Conservation (phyloP, 2,113 vertebrate species). For the Ploceus nigricollis region DNA sequence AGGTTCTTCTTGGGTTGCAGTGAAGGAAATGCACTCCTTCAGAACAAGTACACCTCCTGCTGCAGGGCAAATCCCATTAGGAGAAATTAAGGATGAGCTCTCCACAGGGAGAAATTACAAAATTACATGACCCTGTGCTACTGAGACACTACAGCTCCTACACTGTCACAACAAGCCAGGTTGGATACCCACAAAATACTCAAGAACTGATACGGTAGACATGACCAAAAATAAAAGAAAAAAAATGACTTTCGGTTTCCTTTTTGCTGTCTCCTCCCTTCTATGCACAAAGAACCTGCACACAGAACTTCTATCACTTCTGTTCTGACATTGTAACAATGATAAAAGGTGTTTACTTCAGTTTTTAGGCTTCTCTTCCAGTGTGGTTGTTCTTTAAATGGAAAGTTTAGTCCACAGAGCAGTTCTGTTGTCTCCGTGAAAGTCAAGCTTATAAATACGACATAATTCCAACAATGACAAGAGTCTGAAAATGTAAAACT, state of each 20-base stretch:
- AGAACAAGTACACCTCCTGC: neutral
- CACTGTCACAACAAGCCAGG: neutral
- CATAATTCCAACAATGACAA: neutral
- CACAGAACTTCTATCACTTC: neutral
- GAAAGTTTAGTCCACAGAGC: neutral
- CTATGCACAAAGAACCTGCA: neutral
- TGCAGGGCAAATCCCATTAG: neutral
- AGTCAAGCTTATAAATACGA: neutral
- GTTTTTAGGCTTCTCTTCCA: neutral
- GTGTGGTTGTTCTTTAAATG: neutral
- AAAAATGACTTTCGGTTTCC: neutral
- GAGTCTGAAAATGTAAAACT: neutral
- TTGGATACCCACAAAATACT: neutral
- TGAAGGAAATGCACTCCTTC: neutral
- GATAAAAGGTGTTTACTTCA: neutral
- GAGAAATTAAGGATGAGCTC: neutral
- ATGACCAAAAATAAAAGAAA: neutral
- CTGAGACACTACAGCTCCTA: neutral
- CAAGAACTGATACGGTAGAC: accelerated
- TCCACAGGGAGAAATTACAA: neutral
- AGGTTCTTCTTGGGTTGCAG: neutral
- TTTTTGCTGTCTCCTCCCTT: neutral
- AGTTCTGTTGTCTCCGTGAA: neutral
- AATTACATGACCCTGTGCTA: accelerated
- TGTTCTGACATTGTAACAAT: neutral